Base-by-base conservation (phyloP, 2,888 invertebrate species). In the Volucella bombylans region DNA sequence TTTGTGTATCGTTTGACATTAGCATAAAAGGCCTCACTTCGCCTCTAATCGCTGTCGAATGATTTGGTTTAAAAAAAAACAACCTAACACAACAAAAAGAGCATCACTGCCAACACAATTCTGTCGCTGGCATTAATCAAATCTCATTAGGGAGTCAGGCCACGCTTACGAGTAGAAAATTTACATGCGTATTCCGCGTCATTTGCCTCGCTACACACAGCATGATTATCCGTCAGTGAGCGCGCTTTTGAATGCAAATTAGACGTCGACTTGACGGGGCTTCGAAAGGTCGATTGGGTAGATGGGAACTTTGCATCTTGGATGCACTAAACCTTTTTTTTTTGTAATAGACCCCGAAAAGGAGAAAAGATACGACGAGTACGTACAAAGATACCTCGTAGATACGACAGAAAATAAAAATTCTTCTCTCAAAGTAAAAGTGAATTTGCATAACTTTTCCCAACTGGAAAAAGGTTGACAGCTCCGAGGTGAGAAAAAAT, bases 11-110 rank as follows among this genome's bases (percentile, higher is more conserved):
- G 67, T 52, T 76, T 8, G 15, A 65, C 64, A 82, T 73, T 79
- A 64, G 68, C 82, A 82, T 82, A 82, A 82, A 72, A 78, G 64
- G 52, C 31, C 82, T 78, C 82, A 69, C 82, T 78, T 62, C 62
- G 39, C 61, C 67, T 31, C 38, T 64, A 73, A 69, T 78, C 67
- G 72, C 38, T 72, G 43, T 67, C 67, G 59, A 57, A 65, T 69
- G 69, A 39, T 18, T 57, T 18, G 41, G 31, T 31, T 31, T 23
- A 31, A 31, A 31, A 31, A 4, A 4, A 31, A 4, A 31, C 31
- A 31, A 31, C 31, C 1, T 3, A 31, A 31, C 6, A 31, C 31
- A 31, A 31, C 31, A 31, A 31, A 65, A 47, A 18, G 15, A 38
- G 14, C 2, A 39, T n/a, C 12, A 8, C 9, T 52, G 38, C 62